Base-by-base conservation (phyloP, 92 coral and sea anemone species). In the Scolanthus callimorphus region DNA sequence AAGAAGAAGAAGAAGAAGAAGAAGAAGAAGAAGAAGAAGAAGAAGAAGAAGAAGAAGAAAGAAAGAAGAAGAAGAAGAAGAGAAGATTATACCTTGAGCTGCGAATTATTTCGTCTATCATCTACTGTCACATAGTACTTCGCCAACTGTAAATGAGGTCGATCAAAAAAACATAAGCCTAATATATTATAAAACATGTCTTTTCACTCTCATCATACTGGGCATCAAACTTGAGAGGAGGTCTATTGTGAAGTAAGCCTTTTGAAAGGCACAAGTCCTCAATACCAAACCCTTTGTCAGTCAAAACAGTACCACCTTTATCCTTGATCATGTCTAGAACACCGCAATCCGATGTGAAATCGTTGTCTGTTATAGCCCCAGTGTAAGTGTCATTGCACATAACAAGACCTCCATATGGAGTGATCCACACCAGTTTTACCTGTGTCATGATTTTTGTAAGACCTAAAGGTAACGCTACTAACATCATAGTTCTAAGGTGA, bases 341-440 rank as follows among this genome's bases (percentile, higher is more conserved):
- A 17, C 78, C 78, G 28, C 78, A 78, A 48, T 78, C 68, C n/a
- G 37, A 65, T 45, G 78, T 78, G 28, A 78, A 69, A 34, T 69
- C 78, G 24, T 63, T 70, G 62, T 78, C 84, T 4, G 84, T 62
- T n/a, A 63, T 63, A 27, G 73, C 19, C 26, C 84, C 78, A 30
- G 73, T 64, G 29, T 77, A 77, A 20, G 84, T 68, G 55, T 61
- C 73, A 55, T 67, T 78, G 67, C 82, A 74, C 68, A 56, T 47
- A 1, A 66, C 75, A 11, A 76, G 70, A 59, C 62, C 39, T 38
- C 82, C 75, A 65, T 57, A 51, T 25, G 69, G 68, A 22, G 81
- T 74, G 12, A 74, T 74, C 69, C 81, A 74, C 38, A 65, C 68
- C 69, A 24, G 75, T 76, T 41, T 76, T 76, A 43, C 76, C 82